phyloP scores from a whole-genome alignment of 2,888 invertebrate species.

The Escarpia spicata region DNA sequence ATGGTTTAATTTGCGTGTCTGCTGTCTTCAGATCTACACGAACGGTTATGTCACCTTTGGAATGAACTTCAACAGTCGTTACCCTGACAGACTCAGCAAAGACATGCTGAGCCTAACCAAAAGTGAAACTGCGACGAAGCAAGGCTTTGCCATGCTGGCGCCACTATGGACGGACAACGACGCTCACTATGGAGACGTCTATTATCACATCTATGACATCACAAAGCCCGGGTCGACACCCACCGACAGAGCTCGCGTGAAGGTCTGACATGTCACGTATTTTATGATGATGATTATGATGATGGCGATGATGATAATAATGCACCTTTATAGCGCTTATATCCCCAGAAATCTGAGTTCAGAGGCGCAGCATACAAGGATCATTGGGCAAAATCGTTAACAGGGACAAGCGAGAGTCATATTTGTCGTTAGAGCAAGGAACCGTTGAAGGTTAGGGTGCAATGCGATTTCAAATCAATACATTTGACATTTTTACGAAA shows the following conservation, averaged over 20 bases:
- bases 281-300: neutral
- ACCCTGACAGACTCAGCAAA: neutral
- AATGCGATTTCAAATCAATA: no score
- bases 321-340: no score
- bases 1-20: neutral
- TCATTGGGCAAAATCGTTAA: no score
- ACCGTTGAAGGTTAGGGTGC: no score
- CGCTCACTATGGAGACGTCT: neutral
- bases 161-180: neutral
- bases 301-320: neutral
- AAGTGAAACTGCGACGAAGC: neutral
- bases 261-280: neutral
- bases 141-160: slow-evolving; percentile 4
- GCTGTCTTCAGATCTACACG: neutral
- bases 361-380: no score
- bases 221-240: neutral
- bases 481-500: no score
- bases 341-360: no score
- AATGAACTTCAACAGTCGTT: neutral
- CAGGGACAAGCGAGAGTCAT: no score
- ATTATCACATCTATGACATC: neutral
- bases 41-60: neutral
- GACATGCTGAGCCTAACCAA: neutral
- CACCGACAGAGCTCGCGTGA: neutral
- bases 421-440: no score